Base-by-base conservation (phyloP, 2,797 vertebrate genomes). In the Pitangus sulphuratus region DNA sequence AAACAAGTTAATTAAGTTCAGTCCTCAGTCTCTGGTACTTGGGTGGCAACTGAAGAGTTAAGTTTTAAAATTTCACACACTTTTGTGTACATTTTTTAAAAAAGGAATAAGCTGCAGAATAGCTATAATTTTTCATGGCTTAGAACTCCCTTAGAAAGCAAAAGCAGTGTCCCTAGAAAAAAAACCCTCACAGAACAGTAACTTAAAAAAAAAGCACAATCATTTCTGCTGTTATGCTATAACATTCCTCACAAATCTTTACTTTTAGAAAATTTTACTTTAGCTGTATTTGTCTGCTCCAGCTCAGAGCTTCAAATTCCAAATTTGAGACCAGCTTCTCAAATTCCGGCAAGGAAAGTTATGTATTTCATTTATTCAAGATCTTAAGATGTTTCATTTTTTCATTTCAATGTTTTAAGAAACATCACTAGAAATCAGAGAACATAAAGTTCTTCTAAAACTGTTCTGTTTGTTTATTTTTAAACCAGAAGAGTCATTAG, bases 251-350 rank as follows among this genome's bases (percentile, higher is more conserved):
- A 35, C 10, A 84, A 81, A 81, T 22, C 19, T 47, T 78, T 88
- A 84, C 70, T 84, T 89, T 78, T 51, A 90, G 61, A 78, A 78
- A 51, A 68, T 60, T 91, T 82, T 86, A 69, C 72, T 93, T 92
- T 64, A 90, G 58, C 47, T 92, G 47, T 87, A 68, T 30, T 86
- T 39, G 24, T 65, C 47, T 79, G 54, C 62, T 76, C 47, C n/a
- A 89, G 15, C 8, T 18, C 58, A 72, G 31, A 87, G 19, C 28
- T 91, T 90, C 54, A 86, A 44, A 96, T 92, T 91, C 69, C 82
- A 88, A 33, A 58, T 65, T 40, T 40, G 58, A 78, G 19, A 54
- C 15, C 33, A 71, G 33, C 19, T 77, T 90, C 79, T 71, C 65
- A 84, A 28, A 95, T 88, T 91, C 80, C 77, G 76, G 25, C 21